Evolutionary conservation across 2,113 vertebrate genomes (phyloP).

Genomic region (Oncorhynchus nerka): DNA sequence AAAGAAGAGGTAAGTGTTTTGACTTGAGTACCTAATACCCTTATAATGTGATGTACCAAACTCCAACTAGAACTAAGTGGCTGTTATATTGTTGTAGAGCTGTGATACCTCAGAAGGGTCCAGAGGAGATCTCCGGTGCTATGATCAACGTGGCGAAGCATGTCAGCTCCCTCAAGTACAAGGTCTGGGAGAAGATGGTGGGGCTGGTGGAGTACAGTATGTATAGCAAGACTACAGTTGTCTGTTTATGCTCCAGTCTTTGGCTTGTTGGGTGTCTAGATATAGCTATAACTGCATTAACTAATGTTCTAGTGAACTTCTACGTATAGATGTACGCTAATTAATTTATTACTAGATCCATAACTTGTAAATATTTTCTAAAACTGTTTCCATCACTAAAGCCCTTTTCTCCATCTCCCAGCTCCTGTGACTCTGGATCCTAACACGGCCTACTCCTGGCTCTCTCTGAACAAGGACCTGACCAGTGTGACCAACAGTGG

Average conservation of each 20-base stretch:
- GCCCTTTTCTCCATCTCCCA: slow-evolving; percentile 31
- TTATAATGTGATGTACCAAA: not conserved
- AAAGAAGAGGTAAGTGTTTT: slow-evolving; percentile 65
- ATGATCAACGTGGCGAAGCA: slow-evolving; percentile 73
- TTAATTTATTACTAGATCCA: too few relatives aligned
- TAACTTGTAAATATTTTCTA: too few relatives aligned
- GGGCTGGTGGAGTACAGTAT: slow-evolving; percentile 73
- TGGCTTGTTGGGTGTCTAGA: not conserved
- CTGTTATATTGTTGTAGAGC: slow-evolving; percentile 51
- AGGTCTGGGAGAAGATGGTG: slow-evolving; percentile 76
- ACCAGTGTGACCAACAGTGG: slow-evolving; percentile 70
- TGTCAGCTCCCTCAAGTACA: slow-evolving; percentile 72
- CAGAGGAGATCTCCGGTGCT: slow-evolving; percentile 55
- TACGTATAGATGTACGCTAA: too few relatives aligned
- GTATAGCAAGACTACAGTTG: slow-evolving; percentile 12
- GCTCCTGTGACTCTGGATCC: slow-evolving; percentile 77
- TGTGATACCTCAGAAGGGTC: slow-evolving; percentile 58
- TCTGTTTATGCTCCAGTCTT: not conserved
- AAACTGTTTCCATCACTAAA: not conserved
- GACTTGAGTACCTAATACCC: not conserved
- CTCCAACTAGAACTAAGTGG: not conserved
- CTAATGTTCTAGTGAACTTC: too few relatives aligned
- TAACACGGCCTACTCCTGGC: slow-evolving; percentile 75
- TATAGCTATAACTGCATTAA: not conserved
- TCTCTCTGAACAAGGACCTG: slow-evolving; percentile 69